Evolutionary conservation across 2,888 invertebrate genomes (phyloP).

Genomic region (Falcaria lacertinaria): DNA sequence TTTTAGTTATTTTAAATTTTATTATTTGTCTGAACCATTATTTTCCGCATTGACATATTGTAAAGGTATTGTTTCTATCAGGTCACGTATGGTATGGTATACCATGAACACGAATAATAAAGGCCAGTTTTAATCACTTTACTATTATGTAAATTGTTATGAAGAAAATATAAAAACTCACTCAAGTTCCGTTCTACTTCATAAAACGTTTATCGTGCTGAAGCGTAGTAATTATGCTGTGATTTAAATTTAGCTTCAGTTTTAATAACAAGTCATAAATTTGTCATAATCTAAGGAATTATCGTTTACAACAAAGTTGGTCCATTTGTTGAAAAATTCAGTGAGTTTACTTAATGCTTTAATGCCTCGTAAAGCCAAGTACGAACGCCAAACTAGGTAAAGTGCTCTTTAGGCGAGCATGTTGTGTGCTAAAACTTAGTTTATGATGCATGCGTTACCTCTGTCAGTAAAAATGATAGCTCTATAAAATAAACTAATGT

Average conservation of each 20-base stretch:
- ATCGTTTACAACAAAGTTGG: conserved; percentile 15
- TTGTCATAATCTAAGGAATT: conserved; percentile 20
- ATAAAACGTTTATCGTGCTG: conserved; percentile 6
- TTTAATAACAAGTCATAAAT: conserved; percentile 17
- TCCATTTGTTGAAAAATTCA: conserved; percentile 9
- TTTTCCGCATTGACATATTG: too few species aligned
- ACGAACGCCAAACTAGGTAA: conserved; percentile 3
- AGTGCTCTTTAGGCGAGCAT: conserved; percentile 4
- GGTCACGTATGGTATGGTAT: too few species aligned
- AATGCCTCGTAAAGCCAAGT: conserved; percentile 5
- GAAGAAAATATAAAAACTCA: not conserved
- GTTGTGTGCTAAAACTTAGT: conserved; percentile 11
- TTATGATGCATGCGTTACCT: conserved; percentile 15
- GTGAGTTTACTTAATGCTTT: conserved; percentile 5
- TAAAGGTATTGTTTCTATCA: too few species aligned
- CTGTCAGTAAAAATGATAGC: conserved; percentile 11
- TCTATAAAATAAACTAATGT: conserved; percentile 7
- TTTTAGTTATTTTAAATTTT: too few species aligned
- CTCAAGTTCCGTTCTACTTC: conserved; percentile 3
- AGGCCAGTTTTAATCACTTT: too few species aligned
- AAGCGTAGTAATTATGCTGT: conserved; percentile 13
- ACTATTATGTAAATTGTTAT: not conserved
- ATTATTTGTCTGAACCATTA: too few species aligned
- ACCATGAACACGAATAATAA: too few species aligned
- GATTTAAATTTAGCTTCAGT: conserved; percentile 15